Base-by-base conservation (phyloP, 2,888 invertebrate species). In the Drosophila borealis region DNA sequence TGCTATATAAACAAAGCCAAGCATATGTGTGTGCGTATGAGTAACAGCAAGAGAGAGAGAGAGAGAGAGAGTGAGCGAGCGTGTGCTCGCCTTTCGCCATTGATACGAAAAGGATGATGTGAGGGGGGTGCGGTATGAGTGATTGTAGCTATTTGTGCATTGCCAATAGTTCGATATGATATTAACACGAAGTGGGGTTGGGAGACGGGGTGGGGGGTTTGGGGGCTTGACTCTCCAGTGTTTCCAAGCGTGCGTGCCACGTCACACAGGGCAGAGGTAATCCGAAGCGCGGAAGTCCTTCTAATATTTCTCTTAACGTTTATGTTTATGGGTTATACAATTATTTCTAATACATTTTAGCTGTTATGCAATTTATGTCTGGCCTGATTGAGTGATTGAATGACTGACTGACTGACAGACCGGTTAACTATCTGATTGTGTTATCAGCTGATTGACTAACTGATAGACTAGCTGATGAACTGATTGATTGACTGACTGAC, bases 1-100 rank as follows among this genome's bases (percentile, higher is more conserved):
- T 88, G 84, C 81, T 88, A 80, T 82, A 74, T 88, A 86, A 88
- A 77, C 89, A 79, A 37, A 60, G 61, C 80, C 71, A 80, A 83
- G 54, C 78, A 71, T 74, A 53, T 68, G 46, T 56, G 45, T 54
- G 37, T 46, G 14, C 39, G 36, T 34, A 39, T 39, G 37, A 25
- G 25, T 49, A 2, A 2, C 29, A 8, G 53, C 34, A 45, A 33
- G 57, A n/a, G 14, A 37, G 50, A 14, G 50, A 36, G 55, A 46
- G 42, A 10, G 41, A 36, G 44, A 44, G 46, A 10, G 42, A 17
- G 53, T 33, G 39, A n/a, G 62, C 41, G 50, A 44, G 53, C 10
- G 36, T 41, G 53, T 42, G 54, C 37, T 44, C 50, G 77, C 59
- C 65, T 60, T 59, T 67, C 39, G 34, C 50, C 49, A 74, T 61